A percentile compares a stretch with the other conserved stretches of the same genome.
Evolutionary conservation across 2,888 invertebrate genomes (phyloP).

Genomic region (Pyralis farinalis): DNA sequence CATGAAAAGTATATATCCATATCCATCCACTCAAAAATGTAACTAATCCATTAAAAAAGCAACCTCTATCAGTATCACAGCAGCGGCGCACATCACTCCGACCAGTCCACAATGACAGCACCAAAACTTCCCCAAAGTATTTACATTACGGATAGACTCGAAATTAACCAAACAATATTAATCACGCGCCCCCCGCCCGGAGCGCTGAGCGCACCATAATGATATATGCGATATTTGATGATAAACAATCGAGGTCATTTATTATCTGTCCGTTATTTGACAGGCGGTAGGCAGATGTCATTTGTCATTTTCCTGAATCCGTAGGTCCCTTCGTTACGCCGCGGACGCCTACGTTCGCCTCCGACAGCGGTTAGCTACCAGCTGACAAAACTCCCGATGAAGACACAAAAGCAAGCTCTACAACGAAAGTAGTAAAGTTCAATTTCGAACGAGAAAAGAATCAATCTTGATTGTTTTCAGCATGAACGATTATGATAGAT

Average conservation of each 20-base stretch:
- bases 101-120: conserved; percentile 63
- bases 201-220: conserved; percentile 76
- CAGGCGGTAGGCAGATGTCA: conserved; percentile 86
- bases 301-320: conserved; percentile 84
- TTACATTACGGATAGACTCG: conserved; percentile 62
- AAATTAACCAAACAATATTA: conserved; percentile 80
- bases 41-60: conserved; percentile 23
- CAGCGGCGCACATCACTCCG: conserved; percentile 38
- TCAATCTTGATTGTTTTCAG: conserved; percentile 81
- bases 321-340: conserved; percentile 79
- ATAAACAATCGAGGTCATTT: conserved; percentile 84
- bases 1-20: too few species aligned
- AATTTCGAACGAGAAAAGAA: conserved; percentile 41
- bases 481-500: conserved; percentile 82
- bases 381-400: conserved; percentile 45
- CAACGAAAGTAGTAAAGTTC: conserved; percentile 24
- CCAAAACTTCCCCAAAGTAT: conserved; percentile 67
- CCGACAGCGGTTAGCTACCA: conserved; percentile 73
- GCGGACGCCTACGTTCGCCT: conserved; percentile 67
- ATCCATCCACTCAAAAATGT: too few species aligned
- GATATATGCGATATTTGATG: conserved; percentile 82
- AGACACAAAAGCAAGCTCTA: conserved; percentile 32
- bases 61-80: conserved; percentile 39
- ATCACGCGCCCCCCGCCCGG: conserved; percentile 62
- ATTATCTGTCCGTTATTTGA: conserved; percentile 85